These are phyloP conservation scores for Montifringilla adamsi DNA, from an alignment of 2,113 vertebrate genomes.

Conservation along the genomic window DNA sequence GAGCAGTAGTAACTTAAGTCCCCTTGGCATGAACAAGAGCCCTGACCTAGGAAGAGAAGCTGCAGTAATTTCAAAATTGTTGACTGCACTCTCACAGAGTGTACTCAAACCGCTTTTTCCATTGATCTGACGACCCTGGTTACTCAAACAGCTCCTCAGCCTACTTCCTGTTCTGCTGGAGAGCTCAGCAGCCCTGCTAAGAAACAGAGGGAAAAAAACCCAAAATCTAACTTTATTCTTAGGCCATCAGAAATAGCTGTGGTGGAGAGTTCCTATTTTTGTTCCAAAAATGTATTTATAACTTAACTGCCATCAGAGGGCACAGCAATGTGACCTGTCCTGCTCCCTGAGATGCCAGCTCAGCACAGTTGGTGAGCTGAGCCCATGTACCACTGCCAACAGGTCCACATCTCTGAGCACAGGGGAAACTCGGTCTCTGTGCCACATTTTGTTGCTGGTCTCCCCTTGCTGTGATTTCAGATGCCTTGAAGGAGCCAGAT, in stretches of 20 bases:
- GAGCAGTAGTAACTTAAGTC: not conserved
- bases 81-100: slow-evolving; percentile 46
- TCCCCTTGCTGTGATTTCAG: not conserved
- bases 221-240: not conserved
- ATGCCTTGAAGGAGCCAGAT: not conserved
- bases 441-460: not conserved
- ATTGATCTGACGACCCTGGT: slow-evolving; percentile 32
- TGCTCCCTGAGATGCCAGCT: not conserved
- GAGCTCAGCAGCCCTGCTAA: not conserved
- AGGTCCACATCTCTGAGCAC: not conserved
- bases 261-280: slow-evolving; percentile 25
- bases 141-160: slow-evolving; percentile 49
- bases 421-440: not conserved
- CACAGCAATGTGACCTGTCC: not conserved
- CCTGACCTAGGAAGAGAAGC: slow-evolving; percentile 31
- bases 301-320: not conserved
- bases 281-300: slow-evolving; percentile 26
- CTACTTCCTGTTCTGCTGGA: slow-evolving; percentile 62
- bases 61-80: slow-evolving; percentile 42
- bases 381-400: not conserved
- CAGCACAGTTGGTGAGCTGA: not conserved
- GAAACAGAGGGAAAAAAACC: not conserved
- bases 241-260: slow-evolving; percentile 27
- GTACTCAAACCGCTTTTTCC: slow-evolving; percentile 54
- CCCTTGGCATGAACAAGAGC: not conserved